Evolutionary conservation across 2,888 invertebrate species (phyloP).

Genomic region (Pecten maximus): DNA sequence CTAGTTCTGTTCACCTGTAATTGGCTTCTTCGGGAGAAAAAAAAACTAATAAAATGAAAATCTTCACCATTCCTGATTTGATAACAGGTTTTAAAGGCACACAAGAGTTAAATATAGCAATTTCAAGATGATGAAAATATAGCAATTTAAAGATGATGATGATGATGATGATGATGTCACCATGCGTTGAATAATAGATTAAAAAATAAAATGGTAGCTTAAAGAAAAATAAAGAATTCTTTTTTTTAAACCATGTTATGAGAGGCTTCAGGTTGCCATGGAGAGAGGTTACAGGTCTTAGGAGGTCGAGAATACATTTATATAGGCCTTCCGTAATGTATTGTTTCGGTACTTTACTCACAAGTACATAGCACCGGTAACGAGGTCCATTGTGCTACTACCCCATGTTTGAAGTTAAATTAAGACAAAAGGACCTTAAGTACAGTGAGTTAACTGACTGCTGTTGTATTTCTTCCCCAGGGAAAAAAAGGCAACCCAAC

Average conservation of each 20-base stretch:
- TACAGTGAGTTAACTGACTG: slow-evolving; percentile 10
- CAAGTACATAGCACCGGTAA: slow-evolving; percentile 19
- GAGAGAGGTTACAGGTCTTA: background rate
- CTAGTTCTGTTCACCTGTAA: too few species aligned
- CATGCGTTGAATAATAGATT: too few species aligned
- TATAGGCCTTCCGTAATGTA: slow-evolving; percentile 1
- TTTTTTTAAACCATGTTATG: background rate
- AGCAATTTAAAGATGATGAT: too few species aligned
- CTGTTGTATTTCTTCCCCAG: slow-evolving; percentile 21
- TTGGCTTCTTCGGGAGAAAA: too few species aligned
- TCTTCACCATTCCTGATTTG: too few species aligned
- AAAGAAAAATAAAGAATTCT: too few species aligned
- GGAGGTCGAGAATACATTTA: background rate
- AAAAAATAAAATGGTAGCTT: too few species aligned
- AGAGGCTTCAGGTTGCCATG: background rate
- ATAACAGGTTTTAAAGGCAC: too few species aligned
- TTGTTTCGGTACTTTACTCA: slow-evolving; percentile 25
- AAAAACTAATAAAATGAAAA: too few species aligned
- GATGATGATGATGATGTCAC: too few species aligned
- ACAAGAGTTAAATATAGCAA: too few species aligned
- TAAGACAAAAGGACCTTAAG: slow-evolving; percentile 15
- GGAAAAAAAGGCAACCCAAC: background rate
- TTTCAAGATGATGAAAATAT: too few species aligned
- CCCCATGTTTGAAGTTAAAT: slow-evolving; percentile 22
- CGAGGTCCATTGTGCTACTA: background rate